A percentile compares a stretch with the other conserved stretches of the same genome.
phyloP scores from a whole-genome alignment of 2,888 invertebrate species.

The Habroteleia sp. region DNA sequence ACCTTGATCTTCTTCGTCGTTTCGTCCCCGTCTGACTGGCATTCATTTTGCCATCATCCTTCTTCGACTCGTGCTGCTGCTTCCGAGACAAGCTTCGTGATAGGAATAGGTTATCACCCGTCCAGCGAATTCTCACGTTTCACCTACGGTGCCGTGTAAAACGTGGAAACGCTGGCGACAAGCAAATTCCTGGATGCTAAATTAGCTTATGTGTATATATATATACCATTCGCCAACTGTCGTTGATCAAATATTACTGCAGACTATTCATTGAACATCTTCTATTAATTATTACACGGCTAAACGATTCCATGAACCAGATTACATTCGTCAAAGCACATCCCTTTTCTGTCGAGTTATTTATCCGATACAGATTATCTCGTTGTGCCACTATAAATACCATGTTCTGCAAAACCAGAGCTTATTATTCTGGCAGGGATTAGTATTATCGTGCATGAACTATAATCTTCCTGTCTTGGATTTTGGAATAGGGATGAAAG shows the following conservation, averaged over 20 bases:
- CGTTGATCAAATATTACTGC: conserved; percentile 14
- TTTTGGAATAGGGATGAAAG: too few relatives aligned
- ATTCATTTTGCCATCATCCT: conserved; percentile 67
- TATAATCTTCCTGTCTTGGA: too few relatives aligned
- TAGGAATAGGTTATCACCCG: conserved; percentile 70
- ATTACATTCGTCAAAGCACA: conserved; percentile 15
- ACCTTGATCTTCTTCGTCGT: conserved; percentile 60
- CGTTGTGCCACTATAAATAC: background rate
- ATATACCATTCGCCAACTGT: conserved; percentile 5
- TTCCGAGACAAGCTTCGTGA: conserved; percentile 69
- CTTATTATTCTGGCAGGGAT: conserved; percentile 11
- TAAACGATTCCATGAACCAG: background rate
- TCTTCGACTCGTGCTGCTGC: conserved; percentile 69
- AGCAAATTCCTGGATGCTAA: conserved; percentile 63
- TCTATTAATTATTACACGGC: conserved; percentile 22
- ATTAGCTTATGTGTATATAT: conserved; percentile 64
- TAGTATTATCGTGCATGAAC: conserved; percentile 7
- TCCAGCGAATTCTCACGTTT: conserved; percentile 67
- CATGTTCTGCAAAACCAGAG: background rate
- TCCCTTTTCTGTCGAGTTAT: conserved; percentile 6
- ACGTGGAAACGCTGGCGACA: conserved; percentile 47
- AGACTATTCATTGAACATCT: background rate
- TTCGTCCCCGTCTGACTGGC: conserved; percentile 53
- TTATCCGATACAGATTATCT: conserved; percentile 14
- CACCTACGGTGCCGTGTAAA: conserved; percentile 56